Conservation (phyloP, 2,888 invertebrate genomes). For the Therioaphis trifolii region DNA sequence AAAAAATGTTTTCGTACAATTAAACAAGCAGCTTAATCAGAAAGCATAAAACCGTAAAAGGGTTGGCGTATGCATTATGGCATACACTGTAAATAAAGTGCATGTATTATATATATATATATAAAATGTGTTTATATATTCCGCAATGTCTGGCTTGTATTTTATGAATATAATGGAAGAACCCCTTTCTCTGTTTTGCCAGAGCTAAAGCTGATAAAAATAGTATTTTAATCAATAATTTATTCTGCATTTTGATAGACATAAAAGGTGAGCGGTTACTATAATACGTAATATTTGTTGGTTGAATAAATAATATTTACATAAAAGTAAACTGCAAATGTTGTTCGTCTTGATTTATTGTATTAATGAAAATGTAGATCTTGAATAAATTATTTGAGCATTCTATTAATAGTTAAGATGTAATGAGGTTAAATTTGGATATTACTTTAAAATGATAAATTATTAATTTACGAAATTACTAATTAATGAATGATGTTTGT, state of each 20-base stretch:
- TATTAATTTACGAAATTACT: too few relatives aligned
- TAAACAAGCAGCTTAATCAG: slow-evolving; percentile 39
- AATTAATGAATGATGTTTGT: too few relatives aligned
- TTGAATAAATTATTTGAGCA: too few relatives aligned
- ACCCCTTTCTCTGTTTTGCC: neutral
- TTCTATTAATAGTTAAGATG: too few relatives aligned
- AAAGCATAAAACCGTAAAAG: slow-evolving; percentile 47
- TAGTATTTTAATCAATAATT: slow-evolving; percentile 38
- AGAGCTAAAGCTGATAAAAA: slow-evolving; percentile 14
- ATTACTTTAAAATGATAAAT: too few relatives aligned
- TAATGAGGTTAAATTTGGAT: too few relatives aligned
- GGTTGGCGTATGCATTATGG: slow-evolving; percentile 8
- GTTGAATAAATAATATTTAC: neutral
- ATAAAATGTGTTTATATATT: neutral
- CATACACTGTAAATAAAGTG: slow-evolving; percentile 24
- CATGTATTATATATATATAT: slow-evolving; percentile 15
- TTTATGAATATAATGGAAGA: slow-evolving; percentile 7
- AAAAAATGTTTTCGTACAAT: slow-evolving; percentile 32
- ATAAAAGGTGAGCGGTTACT: slow-evolving; percentile 18
- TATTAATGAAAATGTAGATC: too few relatives aligned
- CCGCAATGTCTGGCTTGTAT: slow-evolving; percentile 3
- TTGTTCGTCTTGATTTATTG: too few relatives aligned
- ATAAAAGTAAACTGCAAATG: too few relatives aligned
- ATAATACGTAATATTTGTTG: neutral
- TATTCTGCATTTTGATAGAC: neutral